A percentile compares a stretch with the other conserved stretches of the same genome.
These are phyloP conservation scores for Cotesia congregata DNA, from an alignment of 2,888 invertebrate genomes.

Conservation along the genomic window DNA sequence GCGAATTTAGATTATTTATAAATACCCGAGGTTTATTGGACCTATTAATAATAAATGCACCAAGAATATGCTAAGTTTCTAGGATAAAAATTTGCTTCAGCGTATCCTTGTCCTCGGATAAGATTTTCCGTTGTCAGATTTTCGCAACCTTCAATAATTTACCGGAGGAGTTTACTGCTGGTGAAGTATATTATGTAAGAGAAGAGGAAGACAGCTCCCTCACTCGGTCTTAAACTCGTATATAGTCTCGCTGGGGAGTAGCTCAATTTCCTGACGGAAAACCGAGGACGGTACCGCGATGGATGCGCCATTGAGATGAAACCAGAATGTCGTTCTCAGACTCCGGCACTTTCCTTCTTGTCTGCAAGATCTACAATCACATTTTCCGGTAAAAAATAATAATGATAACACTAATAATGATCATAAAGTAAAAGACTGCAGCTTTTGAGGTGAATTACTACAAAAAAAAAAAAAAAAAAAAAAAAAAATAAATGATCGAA, in stretches of 20 bases:
- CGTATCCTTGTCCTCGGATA: neutral
- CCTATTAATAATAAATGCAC: too few species aligned
- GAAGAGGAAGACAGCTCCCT: neutral
- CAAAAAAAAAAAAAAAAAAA: slow-evolving; percentile 28
- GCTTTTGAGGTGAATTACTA: slow-evolving; percentile 13
- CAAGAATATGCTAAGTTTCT: too few species aligned
- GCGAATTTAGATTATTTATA: too few species aligned
- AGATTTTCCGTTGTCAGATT: neutral
- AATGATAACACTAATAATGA: slow-evolving; percentile 7
- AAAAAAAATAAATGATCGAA: slow-evolving; percentile 23
- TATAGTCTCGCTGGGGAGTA: slow-evolving; percentile 11
- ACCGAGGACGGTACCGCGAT: slow-evolving; percentile 9
- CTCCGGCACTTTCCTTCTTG: slow-evolving; percentile 14
- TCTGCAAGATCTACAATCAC: slow-evolving; percentile 32
- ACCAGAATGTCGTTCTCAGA: slow-evolving; percentile 32
- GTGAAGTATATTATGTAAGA: neutral
- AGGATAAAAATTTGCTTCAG: neutral
- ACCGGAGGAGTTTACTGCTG: neutral
- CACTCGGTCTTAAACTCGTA: neutral
- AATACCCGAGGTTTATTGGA: too few species aligned
- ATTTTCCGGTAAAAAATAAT: slow-evolving; percentile 23
- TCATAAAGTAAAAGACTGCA: slow-evolving; percentile 28
- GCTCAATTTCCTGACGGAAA: slow-evolving; percentile 33
- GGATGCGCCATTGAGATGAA: slow-evolving; percentile 24
- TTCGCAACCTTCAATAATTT: neutral